Evolutionary conservation across 2,888 invertebrate genomes (phyloP), one percentile per base, ranked within the genome.

Genomic region (Rhimphoctona megacephalus): DNA sequence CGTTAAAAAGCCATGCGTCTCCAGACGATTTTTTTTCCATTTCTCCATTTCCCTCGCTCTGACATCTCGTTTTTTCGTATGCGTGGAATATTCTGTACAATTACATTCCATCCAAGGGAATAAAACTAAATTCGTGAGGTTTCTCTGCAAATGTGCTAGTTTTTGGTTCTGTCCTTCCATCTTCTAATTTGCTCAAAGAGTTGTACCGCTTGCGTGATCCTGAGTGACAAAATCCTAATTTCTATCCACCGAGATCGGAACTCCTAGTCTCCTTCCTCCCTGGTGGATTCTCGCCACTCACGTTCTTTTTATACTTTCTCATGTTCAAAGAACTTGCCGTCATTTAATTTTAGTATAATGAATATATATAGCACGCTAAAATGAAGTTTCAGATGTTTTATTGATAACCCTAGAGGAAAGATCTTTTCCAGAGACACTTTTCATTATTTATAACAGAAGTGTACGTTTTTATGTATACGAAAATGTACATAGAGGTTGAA

Each of bases 1-100:
- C 92, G 92, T 93, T 93, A 92, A 91, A 92, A 92, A 90, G 89
- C 92, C 91, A 93, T 92, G 92, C 91, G 91, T 92, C 92, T 92
- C 72, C 30, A 46, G 69, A n/a, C 78, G 30, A 76, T 85, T 80
- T 76, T 79, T 83, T 87, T 61, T 46, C 66, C 77, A 30, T 74
- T 78, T 72, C 72, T 46, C 66, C 74, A 17, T 77, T 80, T 72
- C 72, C 49, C 76, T 49, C 61, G 61, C 17, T 43, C 73, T 57
- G 46, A 43, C 66, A 77, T 70, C 46, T 80, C 57, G 67, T 80
- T 66, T 72, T 77, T 61, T 61, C 61, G 17, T 54, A 14, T 81
- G 46, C 49, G 17, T 17, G 43, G n/a, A 54, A 57, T 36, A 74
- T 39, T 49, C 49, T 30, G 25, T 25, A 49, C 49, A 66, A 39